Evolutionary conservation across 2,888 invertebrate species (phyloP).

Genomic region (Philhelius pedissequus): DNA sequence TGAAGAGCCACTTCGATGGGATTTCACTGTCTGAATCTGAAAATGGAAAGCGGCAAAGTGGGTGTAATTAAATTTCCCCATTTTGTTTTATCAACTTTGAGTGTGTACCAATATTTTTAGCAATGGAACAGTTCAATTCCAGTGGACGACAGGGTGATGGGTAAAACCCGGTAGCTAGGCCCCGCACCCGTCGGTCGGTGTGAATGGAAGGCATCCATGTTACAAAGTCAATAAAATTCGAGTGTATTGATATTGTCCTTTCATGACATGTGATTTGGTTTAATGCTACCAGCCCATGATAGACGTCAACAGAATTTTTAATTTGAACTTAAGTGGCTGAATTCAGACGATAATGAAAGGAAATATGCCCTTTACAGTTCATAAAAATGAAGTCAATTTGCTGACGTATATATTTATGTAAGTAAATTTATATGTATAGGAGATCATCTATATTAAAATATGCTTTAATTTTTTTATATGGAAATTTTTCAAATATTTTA

Average conservation of each 20-base stretch:
- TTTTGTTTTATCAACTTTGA: slow-evolving; percentile 33
- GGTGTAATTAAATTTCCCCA: slow-evolving; percentile 64
- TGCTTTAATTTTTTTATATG: too few relatives aligned
- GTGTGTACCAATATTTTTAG: not conserved
- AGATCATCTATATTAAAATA: too few relatives aligned
- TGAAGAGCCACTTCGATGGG: slow-evolving; percentile 56
- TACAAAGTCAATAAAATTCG: slow-evolving; percentile 43
- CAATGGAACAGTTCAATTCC: slow-evolving; percentile 8
- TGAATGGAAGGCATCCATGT: slow-evolving; percentile 17
- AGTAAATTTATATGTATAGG: too few relatives aligned
- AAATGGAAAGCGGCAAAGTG: slow-evolving; percentile 38
- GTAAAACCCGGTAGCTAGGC: too few relatives aligned
- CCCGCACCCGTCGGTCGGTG: too few relatives aligned
- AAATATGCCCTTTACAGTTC: not conserved
- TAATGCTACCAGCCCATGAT: not conserved
- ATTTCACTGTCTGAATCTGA: slow-evolving; percentile 52
- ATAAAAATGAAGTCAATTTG: not conserved
- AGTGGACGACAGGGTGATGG: not conserved
- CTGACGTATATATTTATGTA: not conserved
- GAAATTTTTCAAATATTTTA: too few relatives aligned
- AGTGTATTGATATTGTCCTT: slow-evolving; percentile 37
- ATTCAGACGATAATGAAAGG: not conserved
- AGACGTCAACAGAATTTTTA: slow-evolving; percentile 58
- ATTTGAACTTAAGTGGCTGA: slow-evolving; percentile 24
- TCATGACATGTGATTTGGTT: slow-evolving; percentile 35